Percentiles rank a stretch among this genome's conserved stretches.
Conservation (phyloP, 2,113 vertebrate genomes). For the Phalacrocorax pelagicus region DNA sequence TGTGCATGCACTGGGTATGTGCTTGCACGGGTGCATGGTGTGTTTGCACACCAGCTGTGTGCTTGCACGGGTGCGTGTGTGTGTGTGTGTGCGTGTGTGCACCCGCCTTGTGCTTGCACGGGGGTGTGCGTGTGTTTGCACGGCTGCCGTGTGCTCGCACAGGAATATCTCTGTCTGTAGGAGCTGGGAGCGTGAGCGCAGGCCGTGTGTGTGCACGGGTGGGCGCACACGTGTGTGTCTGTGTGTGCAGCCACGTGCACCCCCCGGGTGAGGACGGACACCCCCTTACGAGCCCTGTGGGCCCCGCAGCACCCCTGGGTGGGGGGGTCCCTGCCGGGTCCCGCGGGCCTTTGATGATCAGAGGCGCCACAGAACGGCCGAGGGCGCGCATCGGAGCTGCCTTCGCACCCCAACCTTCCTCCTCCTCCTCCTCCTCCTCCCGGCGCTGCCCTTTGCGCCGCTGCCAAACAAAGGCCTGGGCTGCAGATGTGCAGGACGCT, state of each 20-base stretch:
- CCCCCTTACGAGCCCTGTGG: not conserved
- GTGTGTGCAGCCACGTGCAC: not conserved
- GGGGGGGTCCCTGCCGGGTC: not conserved
- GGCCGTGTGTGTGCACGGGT: not conserved
- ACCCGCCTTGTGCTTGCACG: not conserved
- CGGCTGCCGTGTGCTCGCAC: not conserved
- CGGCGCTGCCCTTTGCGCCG: not conserved
- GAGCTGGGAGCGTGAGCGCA: not conserved
- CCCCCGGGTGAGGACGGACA: too few species aligned
- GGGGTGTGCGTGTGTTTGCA: too few species aligned
- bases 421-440: not conserved
- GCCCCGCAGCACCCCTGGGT: not conserved
- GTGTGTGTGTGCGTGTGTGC: rapidly evolving
- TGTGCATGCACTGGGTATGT: too few species aligned
- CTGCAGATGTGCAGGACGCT: not conserved
- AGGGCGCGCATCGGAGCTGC: not conserved
- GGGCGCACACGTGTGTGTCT: not conserved
- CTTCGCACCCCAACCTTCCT: not conserved
- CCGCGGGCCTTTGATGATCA: not conserved
- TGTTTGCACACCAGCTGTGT: too few species aligned
- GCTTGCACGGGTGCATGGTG: too few species aligned
- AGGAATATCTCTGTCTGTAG: too few species aligned
- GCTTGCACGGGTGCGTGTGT: rapidly evolving
- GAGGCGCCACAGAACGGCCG: too few species aligned
- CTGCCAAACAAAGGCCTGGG: not conserved